Percentiles rank a stretch among this genome's conserved stretches.
phyloP scores from a whole-genome alignment of 2,888 invertebrate species.

The Volucella inflata region DNA sequence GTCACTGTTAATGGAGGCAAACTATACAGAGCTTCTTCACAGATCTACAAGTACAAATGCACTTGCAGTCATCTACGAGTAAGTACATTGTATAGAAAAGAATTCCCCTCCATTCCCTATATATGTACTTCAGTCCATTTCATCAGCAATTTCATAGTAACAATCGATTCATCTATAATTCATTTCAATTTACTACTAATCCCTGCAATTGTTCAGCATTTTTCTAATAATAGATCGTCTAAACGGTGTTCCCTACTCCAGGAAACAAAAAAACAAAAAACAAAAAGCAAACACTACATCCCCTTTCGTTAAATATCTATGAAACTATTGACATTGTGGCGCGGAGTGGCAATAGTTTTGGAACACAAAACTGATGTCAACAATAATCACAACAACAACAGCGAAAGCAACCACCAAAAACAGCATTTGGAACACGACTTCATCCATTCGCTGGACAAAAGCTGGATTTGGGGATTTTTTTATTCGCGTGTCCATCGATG shows the following conservation, averaged over 20 bases:
- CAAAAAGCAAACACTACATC: constrained; percentile 9
- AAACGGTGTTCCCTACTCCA: constrained; percentile 17
- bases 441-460: constrained; percentile 52
- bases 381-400: constrained; percentile 40
- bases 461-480: constrained; percentile 21
- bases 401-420: constrained; percentile 25
- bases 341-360: constrained; percentile 50
- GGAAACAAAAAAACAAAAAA: constrained; percentile 11
- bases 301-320: not conserved
- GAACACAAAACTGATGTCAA: constrained; percentile 64
- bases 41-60: too few species aligned
- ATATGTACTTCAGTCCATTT: too few species aligned
- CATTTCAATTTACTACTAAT: not conserved
- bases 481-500: constrained; percentile 31
- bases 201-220: constrained; percentile 24
- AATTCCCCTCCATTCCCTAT: too few species aligned
- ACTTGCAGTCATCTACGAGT: too few species aligned
- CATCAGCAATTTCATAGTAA: too few species aligned
- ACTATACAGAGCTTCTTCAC: too few species aligned
- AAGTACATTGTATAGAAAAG: too few species aligned
- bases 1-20: too few species aligned
- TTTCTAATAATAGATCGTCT: constrained; percentile 34
- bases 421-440: not conserved
- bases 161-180: not conserved
- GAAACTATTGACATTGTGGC: constrained; percentile 42